Conservation (phyloP, 2,113 vertebrate species). For the Mesembrinibis cayennensis region DNA sequence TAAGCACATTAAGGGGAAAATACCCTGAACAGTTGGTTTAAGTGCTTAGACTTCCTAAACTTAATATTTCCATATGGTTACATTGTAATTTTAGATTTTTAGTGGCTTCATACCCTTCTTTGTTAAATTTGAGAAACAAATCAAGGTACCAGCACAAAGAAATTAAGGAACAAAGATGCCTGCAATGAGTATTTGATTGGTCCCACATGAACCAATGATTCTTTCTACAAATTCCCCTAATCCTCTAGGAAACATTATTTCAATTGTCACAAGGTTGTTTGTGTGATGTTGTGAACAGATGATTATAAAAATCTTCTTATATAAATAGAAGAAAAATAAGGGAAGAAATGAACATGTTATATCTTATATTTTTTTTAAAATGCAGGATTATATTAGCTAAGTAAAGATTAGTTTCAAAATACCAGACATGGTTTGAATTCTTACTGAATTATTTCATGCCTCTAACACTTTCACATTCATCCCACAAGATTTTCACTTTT, state of each 20-base stretch:
- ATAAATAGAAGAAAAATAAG: background rate
- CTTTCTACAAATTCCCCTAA: constrained; percentile 11
- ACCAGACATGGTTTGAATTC: constrained; percentile 28
- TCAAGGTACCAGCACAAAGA: constrained; percentile 39
- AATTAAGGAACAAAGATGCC: constrained; percentile 28
- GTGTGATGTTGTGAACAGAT: background rate
- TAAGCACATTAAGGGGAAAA: constrained; percentile 49
- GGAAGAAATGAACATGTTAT: background rate
- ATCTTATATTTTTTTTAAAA: background rate
- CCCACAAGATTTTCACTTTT: constrained; percentile 11
- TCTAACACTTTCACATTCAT: constrained; percentile 7
- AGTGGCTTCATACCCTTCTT: background rate
- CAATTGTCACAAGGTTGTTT: constrained; percentile 25
- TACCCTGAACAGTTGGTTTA: constrained; percentile 57
- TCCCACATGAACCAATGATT: constrained; percentile 19
- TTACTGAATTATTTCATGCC: background rate
- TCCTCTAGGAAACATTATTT: constrained; percentile 20
- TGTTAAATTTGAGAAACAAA: constrained; percentile 59
- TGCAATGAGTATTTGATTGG: constrained; percentile 35
- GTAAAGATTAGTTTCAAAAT: constrained; percentile 40
- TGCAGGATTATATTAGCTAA: constrained; percentile 26
- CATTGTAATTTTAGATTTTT: constrained; percentile 49
- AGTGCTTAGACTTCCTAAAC: constrained; percentile 39
- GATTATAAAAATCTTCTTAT: background rate
- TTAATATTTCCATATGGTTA: constrained; percentile 61